phyloP scores from a whole-genome alignment of 2,888 invertebrate species.

The Crossocerus cetratus region DNA sequence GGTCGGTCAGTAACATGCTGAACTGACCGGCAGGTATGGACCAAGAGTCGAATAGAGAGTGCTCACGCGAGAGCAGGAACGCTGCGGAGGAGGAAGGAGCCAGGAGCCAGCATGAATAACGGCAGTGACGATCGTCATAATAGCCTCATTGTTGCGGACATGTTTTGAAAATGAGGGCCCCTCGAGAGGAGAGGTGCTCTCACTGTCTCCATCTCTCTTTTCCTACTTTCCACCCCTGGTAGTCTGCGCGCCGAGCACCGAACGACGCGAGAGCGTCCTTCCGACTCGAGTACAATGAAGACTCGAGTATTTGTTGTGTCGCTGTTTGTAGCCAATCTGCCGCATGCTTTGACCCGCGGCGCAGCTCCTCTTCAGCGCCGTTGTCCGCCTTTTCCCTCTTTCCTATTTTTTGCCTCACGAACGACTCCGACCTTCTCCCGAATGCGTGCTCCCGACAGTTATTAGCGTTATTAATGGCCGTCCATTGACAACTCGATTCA shows the following conservation, averaged over 20 bases:
- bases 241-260: slow-evolving; percentile 27
- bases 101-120: slow-evolving; percentile 51
- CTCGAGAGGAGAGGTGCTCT: slow-evolving; percentile 18
- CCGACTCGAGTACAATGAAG: slow-evolving; percentile 47
- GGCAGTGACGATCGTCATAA: slow-evolving; percentile 71
- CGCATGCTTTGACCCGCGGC: slow-evolving; percentile 64
- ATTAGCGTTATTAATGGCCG: slow-evolving; percentile 74
- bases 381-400: slow-evolving; percentile 16
- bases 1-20: slow-evolving; percentile 39
- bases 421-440: slow-evolving; percentile 52
- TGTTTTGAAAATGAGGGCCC: slow-evolving; percentile 75
- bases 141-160: slow-evolving; percentile 75
- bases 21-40: slow-evolving; percentile 70
- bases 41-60: slow-evolving; percentile 20
- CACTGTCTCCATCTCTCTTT: slow-evolving; percentile 1
- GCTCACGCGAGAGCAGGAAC: slow-evolving; percentile 16
- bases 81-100: slow-evolving; percentile 18
- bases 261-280: slow-evolving; percentile 39
- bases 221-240: background rate
- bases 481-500: slow-evolving; percentile 66
- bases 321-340: slow-evolving; percentile 73
- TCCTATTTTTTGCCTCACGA: slow-evolving; percentile 4
- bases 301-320: slow-evolving; percentile 73
- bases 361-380: slow-evolving; percentile 23
- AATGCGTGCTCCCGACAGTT: slow-evolving; percentile 65